phyloP scores from a whole-genome alignment of 2,888 invertebrate species.

The Seira sanloemensis region DNA sequence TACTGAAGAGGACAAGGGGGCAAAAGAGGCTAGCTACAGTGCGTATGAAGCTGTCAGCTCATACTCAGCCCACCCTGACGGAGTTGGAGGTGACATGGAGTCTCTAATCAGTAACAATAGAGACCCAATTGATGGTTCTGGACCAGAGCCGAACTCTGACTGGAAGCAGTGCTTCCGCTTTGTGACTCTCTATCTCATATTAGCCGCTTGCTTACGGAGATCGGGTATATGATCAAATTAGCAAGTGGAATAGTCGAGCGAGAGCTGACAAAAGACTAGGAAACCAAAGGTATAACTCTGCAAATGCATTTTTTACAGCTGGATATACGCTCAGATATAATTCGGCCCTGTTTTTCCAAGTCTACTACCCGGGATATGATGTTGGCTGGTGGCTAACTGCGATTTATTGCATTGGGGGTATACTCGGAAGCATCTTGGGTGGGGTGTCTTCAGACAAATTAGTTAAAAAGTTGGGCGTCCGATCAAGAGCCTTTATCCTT shows the following conservation, averaged over 20 bases:
- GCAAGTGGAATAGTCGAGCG: too few species aligned
- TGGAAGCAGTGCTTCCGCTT: conserved; percentile 88
- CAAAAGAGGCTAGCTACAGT: conserved; percentile 44
- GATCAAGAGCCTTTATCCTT: conserved; percentile 86
- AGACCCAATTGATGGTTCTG: background rate
- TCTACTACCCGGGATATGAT: conserved; percentile 92
- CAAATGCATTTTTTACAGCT: conserved; percentile 80
- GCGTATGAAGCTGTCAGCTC: conserved; percentile 59
- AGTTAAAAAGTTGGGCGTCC: conserved; percentile 90
- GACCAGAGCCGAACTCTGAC: conserved; percentile 78
- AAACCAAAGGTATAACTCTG: too few species aligned
- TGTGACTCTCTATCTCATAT: conserved; percentile 85
- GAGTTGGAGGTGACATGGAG: conserved; percentile 45
- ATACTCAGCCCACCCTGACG: conserved; percentile 45
- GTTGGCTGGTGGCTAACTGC: conserved; percentile 89
- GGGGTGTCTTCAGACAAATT: conserved; percentile 90
- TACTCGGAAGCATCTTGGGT: conserved; percentile 81
- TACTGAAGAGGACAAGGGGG: conserved; percentile 33
- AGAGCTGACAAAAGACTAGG: too few species aligned
- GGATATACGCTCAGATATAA: conserved; percentile 95
- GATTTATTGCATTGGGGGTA: conserved; percentile 90
- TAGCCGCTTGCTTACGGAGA: conserved; percentile 92
- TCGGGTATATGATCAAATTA: too few species aligned
- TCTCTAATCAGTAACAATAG: conserved; percentile 74
- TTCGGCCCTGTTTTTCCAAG: conserved; percentile 91